These are phyloP conservation scores for Trichogramma evanescens DNA, from an alignment of 2,888 invertebrate genomes.

Conservation along the genomic window DNA sequence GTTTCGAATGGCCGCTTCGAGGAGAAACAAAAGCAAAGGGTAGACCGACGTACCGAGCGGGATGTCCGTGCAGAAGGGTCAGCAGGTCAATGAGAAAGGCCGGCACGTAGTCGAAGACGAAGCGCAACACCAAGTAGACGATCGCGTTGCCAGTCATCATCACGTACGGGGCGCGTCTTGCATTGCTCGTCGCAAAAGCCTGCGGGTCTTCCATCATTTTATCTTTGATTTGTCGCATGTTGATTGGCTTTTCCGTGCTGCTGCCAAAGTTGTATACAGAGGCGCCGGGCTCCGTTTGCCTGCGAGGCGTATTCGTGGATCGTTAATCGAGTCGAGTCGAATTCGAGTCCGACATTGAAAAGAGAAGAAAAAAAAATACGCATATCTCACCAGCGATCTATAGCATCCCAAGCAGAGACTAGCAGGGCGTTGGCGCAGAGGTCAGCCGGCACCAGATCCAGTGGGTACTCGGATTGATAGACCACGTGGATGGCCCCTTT, in stretches of 20 bases:
- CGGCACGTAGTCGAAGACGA: constrained; percentile 31
- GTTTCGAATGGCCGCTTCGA: not conserved
- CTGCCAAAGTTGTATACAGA: constrained; percentile 80
- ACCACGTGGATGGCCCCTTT: constrained; percentile 27
- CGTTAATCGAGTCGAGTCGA: not conserved
- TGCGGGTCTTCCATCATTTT: constrained; percentile 8
- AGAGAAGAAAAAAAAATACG: not conserved
- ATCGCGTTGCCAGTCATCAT: constrained; percentile 10
- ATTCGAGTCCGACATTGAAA: not conserved
- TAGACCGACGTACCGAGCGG: constrained; percentile 29
- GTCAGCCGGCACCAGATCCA: constrained; percentile 33
- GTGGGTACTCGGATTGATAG: constrained; percentile 15
- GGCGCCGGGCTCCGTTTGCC: constrained; percentile 33
- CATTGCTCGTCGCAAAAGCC: constrained; percentile 1
- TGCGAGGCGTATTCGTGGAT: not conserved
- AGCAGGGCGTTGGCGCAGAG: constrained; percentile 31
- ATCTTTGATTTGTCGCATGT: constrained; percentile 11
- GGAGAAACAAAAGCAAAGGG: not conserved
- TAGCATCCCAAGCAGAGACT: constrained; percentile 30
- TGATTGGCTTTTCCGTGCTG: constrained; percentile 58
- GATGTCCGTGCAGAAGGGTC: constrained; percentile 25
- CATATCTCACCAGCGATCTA: constrained; percentile 27
- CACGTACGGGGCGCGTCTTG: constrained; percentile 1
- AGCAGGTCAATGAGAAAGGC: constrained; percentile 27
- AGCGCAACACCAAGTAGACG: constrained; percentile 22